These are phyloP conservation scores for Oxytorus armatus DNA, from an alignment of 2,888 invertebrate species.

Conservation along the genomic window DNA sequence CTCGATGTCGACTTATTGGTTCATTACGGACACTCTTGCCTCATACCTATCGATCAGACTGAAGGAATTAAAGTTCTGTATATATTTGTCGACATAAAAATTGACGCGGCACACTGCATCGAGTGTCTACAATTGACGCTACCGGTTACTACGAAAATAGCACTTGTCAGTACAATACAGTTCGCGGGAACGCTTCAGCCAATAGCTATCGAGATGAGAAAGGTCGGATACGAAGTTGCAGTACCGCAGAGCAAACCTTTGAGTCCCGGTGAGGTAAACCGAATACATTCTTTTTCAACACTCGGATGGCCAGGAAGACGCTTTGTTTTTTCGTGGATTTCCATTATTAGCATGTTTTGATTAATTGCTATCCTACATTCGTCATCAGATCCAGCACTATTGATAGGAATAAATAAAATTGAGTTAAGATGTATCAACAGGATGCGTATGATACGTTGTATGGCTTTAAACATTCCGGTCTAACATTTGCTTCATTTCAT, in stretches of 20 bases:
- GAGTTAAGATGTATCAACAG: too few species aligned
- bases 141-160: conserved; percentile 88
- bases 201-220: conserved; percentile 89
- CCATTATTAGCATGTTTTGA: too few species aligned
- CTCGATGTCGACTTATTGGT: conserved; percentile 95
- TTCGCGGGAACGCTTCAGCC: conserved; percentile 97
- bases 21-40: conserved; percentile 99
- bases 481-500: too few species aligned
- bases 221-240: conserved; percentile 89
- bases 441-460: too few species aligned
- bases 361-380: too few species aligned
- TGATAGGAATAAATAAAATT: too few species aligned
- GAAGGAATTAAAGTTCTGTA: conserved; percentile 96
- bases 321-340: too few species aligned
- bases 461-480: too few species aligned
- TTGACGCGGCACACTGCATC: conserved; percentile 96
- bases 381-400: too few species aligned
- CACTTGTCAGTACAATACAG: conserved; percentile 98
- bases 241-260: conserved; percentile 97
- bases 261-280: conserved; percentile 96
- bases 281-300: too few species aligned
- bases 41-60: conserved; percentile 94
- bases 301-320: too few species aligned
- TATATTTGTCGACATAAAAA: conserved; percentile 99
- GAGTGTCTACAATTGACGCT: conserved; percentile 94